These are phyloP conservation scores for Venturia canescens DNA, from an alignment of 1,140 invertebrate genomes.

Conservation along the genomic window DNA sequence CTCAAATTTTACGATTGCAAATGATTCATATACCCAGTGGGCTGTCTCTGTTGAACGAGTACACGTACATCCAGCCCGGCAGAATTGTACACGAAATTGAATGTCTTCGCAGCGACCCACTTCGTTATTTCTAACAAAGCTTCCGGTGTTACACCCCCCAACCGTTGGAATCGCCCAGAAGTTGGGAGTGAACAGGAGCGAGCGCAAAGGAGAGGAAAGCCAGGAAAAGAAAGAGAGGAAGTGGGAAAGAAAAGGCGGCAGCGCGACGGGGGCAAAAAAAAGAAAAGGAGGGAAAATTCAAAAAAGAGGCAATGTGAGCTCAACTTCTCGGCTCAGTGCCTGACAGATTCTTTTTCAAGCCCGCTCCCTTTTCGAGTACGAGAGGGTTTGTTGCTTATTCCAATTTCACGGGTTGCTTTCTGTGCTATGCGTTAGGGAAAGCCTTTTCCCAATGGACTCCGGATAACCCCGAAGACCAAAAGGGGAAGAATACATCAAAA, in stretches of 20 bases:
- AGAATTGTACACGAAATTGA: constrained; percentile 47
- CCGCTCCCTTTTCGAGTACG: constrained; percentile 20
- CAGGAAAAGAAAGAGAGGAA: not conserved
- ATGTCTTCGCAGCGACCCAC: constrained; percentile 49
- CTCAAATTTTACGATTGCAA: constrained; percentile 42
- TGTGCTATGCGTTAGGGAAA: constrained; percentile 22
- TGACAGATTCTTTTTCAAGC: constrained; percentile 52
- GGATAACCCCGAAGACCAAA: not conserved
- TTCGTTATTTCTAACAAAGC: constrained; percentile 52
- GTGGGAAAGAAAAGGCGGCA: not conserved
- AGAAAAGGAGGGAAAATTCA: too few relatives aligned
- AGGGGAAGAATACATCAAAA: not conserved
- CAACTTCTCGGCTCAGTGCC: constrained; percentile 44
- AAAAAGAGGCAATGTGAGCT: not conserved
- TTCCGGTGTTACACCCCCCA: constrained; percentile 35
- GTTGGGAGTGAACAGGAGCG: not conserved
- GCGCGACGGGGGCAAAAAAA: not conserved
- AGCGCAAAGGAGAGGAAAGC: not conserved
- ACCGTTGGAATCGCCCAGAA: not conserved
- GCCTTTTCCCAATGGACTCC: constrained; percentile 20
- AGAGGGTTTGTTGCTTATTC: constrained; percentile 49
- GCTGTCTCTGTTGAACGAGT: constrained; percentile 24
- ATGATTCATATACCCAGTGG: constrained; percentile 22
- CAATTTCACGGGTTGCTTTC: constrained; percentile 49
- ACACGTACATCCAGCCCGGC: constrained; percentile 27